Conservation (phyloP, 2,888 invertebrate species). For the Tridacna gigas region DNA sequence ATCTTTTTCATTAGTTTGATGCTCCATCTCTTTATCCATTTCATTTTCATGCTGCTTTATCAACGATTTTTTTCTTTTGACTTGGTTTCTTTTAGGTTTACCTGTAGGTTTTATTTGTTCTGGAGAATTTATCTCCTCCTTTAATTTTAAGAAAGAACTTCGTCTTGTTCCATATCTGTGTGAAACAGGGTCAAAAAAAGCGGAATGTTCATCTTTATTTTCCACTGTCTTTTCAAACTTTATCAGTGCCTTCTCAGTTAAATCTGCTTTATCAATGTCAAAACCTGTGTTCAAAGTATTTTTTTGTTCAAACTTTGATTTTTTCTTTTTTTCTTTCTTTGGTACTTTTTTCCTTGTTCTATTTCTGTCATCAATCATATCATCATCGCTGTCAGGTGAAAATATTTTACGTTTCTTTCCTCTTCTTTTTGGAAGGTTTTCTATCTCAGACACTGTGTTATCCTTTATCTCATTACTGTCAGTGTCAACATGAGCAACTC, state of each 20-base stretch:
- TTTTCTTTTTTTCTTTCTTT: constrained; percentile 5
- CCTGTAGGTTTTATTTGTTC: neutral
- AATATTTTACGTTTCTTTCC: neutral
- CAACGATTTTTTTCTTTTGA: too few species aligned
- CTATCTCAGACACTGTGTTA: neutral
- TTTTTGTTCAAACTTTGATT: neutral
- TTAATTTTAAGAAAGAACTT: constrained; percentile 1
- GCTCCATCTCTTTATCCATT: neutral
- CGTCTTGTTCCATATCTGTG: constrained; percentile 30
- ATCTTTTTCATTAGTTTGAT: neutral
- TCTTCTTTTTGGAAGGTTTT: neutral
- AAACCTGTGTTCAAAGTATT: neutral
- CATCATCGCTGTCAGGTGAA: neutral
- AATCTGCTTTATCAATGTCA: constrained; percentile 6
- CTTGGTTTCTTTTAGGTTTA: too few species aligned
- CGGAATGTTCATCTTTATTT: constrained; percentile 4
- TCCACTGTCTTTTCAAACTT: constrained; percentile 10
- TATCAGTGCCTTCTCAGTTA: neutral
- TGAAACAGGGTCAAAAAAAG: neutral
- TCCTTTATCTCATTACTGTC: neutral
- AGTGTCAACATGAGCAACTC: constrained; percentile 26
- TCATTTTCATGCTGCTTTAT: too few species aligned
- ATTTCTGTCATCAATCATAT: neutral
- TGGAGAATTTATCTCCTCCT: neutral
- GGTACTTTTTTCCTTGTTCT: neutral